Percentiles rank a stretch among this genome's conserved stretches.
phyloP scores from a whole-genome alignment of 2,113 vertebrate genomes.

The Tychaedon coryphoeus region DNA sequence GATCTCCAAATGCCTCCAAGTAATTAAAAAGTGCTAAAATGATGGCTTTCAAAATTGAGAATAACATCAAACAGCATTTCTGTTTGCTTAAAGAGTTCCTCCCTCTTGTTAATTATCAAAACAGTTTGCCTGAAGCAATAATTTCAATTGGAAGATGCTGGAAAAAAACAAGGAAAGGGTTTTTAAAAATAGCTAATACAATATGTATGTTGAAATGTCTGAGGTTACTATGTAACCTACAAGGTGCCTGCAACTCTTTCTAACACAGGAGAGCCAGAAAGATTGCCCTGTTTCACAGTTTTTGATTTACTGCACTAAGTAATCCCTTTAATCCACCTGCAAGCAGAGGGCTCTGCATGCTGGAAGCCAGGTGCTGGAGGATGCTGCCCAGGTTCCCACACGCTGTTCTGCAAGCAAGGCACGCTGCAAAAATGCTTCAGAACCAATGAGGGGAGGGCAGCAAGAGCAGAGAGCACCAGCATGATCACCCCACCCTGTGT shows the following conservation, averaged over 20 bases:
- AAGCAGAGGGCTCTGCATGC: background rate
- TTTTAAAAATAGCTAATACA: background rate
- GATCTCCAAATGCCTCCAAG: background rate
- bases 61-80: background rate
- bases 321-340: slow-evolving; percentile 9
- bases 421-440: rapidly evolving
- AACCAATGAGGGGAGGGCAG: background rate
- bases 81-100: background rate
- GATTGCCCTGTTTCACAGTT: background rate
- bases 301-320: background rate
- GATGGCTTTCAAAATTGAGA: background rate
- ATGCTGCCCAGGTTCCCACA: background rate
- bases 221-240: background rate
- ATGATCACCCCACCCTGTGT: rapidly evolving
- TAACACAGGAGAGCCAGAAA: background rate
- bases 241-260: background rate
- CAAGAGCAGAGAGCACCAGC: background rate
- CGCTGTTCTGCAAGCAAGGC: background rate
- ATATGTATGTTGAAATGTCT: background rate
- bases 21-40: background rate
- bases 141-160: background rate
- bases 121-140: background rate
- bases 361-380: background rate
- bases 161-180: background rate
- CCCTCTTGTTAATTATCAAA: slow-evolving; percentile 16